phyloP scores from a whole-genome alignment of 2,888 invertebrate genomes.

The Diadegma fenestrale region DNA sequence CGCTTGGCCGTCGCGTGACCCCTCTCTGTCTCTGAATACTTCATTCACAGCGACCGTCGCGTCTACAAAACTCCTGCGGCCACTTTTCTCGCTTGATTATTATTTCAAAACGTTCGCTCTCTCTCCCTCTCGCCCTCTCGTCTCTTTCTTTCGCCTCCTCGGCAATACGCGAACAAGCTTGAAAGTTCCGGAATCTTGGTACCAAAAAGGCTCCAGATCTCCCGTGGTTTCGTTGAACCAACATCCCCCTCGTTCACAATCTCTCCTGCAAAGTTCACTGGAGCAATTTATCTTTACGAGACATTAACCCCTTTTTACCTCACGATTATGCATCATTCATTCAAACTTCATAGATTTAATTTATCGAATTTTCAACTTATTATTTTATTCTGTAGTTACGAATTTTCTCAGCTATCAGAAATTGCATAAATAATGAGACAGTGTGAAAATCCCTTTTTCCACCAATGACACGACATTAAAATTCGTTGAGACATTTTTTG shows the following conservation, averaged over 20 bases:
- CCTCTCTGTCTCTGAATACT: slow-evolving; percentile 44
- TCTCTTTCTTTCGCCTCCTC: slow-evolving; percentile 23
- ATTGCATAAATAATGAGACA: neutral
- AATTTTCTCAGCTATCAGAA: neutral
- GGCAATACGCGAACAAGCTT: slow-evolving; percentile 56
- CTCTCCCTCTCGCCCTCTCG: neutral
- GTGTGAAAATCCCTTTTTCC: neutral
- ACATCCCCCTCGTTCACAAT: neutral
- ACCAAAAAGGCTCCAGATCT: slow-evolving; percentile 36
- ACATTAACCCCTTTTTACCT: slow-evolving; percentile 19
- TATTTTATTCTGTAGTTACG: neutral
- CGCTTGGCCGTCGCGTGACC: slow-evolving; percentile 37
- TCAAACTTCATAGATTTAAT: neutral
- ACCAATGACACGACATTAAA: neutral
- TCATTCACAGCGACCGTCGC: slow-evolving; percentile 27
- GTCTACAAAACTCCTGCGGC: slow-evolving; percentile 38
- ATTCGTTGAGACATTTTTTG: neutral
- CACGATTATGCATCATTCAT: slow-evolving; percentile 2
- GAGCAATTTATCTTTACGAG: slow-evolving; percentile 18
- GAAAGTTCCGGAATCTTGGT: slow-evolving; percentile 60
- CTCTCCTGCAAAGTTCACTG: neutral
- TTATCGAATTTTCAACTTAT: neutral
- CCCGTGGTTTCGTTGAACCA: slow-evolving; percentile 32
- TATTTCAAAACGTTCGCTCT: slow-evolving; percentile 58
- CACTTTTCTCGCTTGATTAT: slow-evolving; percentile 65